phyloP scores from a whole-genome alignment of 1,140 invertebrate genomes.

The Ceratina calcarata region DNA sequence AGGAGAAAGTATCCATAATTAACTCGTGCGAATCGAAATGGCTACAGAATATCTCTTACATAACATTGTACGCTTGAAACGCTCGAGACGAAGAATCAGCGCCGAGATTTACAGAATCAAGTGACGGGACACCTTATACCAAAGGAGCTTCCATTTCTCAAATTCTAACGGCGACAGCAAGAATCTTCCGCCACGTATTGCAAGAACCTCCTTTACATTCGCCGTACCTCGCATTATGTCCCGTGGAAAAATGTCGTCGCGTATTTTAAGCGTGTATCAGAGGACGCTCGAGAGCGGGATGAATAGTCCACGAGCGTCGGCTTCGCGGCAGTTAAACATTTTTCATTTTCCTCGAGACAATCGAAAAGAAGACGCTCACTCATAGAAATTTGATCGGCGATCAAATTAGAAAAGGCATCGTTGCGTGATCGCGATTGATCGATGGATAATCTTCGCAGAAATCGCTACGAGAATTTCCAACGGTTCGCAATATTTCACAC shows the following conservation, averaged over 20 bases:
- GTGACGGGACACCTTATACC: neutral
- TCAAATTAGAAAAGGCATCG: neutral
- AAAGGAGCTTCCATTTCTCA: constrained; percentile 4
- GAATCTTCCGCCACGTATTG: neutral
- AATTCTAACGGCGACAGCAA: constrained; percentile 9
- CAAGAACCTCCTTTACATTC: neutral
- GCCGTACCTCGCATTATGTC: neutral
- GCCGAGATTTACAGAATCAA: neutral
- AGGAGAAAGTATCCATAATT: neutral
- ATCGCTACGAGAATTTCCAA: neutral
- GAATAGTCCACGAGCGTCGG: neutral
- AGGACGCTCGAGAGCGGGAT: too few species aligned
- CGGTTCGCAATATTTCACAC: constrained; percentile 11
- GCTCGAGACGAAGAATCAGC: neutral
- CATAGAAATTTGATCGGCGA: constrained; percentile 8
- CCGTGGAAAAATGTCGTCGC: neutral
- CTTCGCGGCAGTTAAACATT: neutral
- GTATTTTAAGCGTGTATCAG: neutral
- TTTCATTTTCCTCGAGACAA: neutral
- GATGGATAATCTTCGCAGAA: neutral
- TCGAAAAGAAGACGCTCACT: neutral
- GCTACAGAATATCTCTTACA: neutral
- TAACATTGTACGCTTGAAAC: neutral
- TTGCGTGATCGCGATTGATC: constrained; percentile 13
- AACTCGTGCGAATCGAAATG: neutral